A percentile compares a stretch with the other conserved stretches of the same genome.
Conservation (phyloP, 2,797 vertebrate species). For the Lithobates sylvaticus region DNA sequence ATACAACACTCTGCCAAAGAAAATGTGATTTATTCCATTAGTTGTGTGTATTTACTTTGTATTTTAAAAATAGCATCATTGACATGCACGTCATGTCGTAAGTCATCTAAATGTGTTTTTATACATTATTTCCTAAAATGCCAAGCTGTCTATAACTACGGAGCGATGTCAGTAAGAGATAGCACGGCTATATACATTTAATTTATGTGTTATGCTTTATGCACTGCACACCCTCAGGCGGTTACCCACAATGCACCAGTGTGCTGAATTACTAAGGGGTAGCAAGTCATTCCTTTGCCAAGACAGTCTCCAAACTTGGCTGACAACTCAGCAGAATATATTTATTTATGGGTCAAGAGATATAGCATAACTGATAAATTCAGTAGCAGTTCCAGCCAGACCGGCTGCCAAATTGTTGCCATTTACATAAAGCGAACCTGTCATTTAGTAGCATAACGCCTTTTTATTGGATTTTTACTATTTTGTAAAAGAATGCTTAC, state of each 20-base stretch:
- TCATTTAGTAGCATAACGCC: neutral
- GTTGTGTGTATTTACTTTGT: neutral
- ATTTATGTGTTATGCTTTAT: conserved; percentile 34
- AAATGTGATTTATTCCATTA: neutral
- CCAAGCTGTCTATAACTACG: conserved; percentile 23
- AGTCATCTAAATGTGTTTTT: neutral
- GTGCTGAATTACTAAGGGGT: conserved; percentile 9
- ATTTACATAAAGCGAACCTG: conserved; percentile 4
- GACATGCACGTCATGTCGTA: neutral
- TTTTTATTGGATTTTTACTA: no score
- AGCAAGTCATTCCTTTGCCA: conserved; percentile 2
- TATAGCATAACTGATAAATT: conserved; percentile 7
- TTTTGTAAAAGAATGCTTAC: no score
- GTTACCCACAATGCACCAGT: conserved; percentile 18
- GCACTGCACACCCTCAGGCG: conserved; percentile 4
- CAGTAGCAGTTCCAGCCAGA: neutral
- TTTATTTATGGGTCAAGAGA: conserved; percentile 13
- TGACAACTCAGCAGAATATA: conserved; percentile 2
- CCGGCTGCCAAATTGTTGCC: neutral
- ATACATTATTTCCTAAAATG: conserved; percentile 9
- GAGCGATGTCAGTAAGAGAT: conserved; percentile 4
- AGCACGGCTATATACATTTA: conserved; percentile 1
- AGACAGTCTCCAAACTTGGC: conserved; percentile 3
- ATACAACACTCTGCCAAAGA: neutral
- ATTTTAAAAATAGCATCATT: neutral